Evolutionary conservation across 1,140 invertebrate genomes (phyloP), one percentile per base, ranked within the genome.

Genomic region (Trialeurodes vaporariorum): DNA sequence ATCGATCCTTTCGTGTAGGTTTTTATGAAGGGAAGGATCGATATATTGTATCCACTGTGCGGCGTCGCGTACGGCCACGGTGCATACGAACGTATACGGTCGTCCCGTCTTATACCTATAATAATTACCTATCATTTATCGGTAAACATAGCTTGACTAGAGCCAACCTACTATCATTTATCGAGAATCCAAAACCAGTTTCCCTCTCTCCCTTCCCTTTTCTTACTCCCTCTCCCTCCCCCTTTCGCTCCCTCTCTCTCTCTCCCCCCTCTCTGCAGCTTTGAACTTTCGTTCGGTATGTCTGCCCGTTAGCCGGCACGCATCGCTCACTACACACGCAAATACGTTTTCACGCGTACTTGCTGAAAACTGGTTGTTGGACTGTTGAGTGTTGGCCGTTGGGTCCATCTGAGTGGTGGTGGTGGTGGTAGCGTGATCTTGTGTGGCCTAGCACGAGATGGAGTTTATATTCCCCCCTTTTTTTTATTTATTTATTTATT

Each of bases 101-200:
- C 34, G 17, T 49, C 34, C 34, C 17, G 17, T 49, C 34, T 17
- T 49, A n/a, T n/a, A 49, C 34, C 34, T 49, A 49, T 49, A 49
- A 49, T 49, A 49, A 49, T 49, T 49, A 49, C 34, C 34, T 49
- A 49, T 49, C 34, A 49, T 49, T 49, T 49, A 49, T 49, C 34
- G 34, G 34, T 49, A 49, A 49, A 49, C 34, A 49, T 17, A 49
- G 34, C 34, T 49, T 17, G 34, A 49, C 34, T 49, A 9, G 34
- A 49, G 34, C 34, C 34, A 49, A 49, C 34, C 34, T 49, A 49
- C 34, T 49, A 49, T 49, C 34, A 49, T 49, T 49, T 49, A 49
- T 49, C 34, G 5, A 49, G 34, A 49, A 49, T 49, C 34, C 34
- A 17, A 49, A 49, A 49, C 34, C 34, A 49, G 34, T 49, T 49